These are phyloP conservation scores for Orthosia gothica DNA, from an alignment of 2,888 invertebrate species.

Conservation along the genomic window DNA sequence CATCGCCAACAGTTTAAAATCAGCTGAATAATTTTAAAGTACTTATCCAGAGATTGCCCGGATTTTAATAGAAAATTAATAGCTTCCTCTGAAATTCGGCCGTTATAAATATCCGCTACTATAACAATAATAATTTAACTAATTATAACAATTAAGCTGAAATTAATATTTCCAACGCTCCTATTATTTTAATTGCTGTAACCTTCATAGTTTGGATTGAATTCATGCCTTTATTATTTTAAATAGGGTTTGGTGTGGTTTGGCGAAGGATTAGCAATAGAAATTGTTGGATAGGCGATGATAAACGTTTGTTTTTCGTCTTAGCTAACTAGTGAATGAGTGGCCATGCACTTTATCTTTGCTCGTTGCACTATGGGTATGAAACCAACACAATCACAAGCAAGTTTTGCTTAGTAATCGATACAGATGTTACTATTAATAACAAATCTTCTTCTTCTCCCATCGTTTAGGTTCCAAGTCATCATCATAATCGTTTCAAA, in stretches of 20 bases:
- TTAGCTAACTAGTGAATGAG: background rate
- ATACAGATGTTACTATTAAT: background rate
- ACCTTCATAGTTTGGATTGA: conserved; percentile 36
- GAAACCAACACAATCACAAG: too few species aligned
- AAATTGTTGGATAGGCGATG: background rate
- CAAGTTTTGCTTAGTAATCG: too few species aligned
- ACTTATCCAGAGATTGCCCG: conserved; percentile 5
- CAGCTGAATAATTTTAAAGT: background rate
- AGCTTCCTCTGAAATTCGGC: conserved; percentile 28
- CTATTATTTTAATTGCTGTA: conserved; percentile 52
- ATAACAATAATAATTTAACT: conserved; percentile 51
- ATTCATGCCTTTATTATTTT: conserved; percentile 32
- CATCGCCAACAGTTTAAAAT: conserved; percentile 3
- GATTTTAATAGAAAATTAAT: conserved; percentile 40
- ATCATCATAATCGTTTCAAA: too few species aligned
- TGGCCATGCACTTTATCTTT: background rate
- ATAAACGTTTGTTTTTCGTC: background rate
- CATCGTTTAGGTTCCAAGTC: too few species aligned
- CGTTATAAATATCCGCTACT: conserved; percentile 37
- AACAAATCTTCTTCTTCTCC: background rate
- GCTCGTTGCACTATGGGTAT: background rate
- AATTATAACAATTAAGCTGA: conserved; percentile 57
- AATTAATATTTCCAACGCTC: conserved; percentile 53
- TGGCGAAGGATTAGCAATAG: background rate
- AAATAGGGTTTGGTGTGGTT: conserved; percentile 18